Conservation (phyloP, 2,888 invertebrate genomes). For the Lasioglossum morio region DNA sequence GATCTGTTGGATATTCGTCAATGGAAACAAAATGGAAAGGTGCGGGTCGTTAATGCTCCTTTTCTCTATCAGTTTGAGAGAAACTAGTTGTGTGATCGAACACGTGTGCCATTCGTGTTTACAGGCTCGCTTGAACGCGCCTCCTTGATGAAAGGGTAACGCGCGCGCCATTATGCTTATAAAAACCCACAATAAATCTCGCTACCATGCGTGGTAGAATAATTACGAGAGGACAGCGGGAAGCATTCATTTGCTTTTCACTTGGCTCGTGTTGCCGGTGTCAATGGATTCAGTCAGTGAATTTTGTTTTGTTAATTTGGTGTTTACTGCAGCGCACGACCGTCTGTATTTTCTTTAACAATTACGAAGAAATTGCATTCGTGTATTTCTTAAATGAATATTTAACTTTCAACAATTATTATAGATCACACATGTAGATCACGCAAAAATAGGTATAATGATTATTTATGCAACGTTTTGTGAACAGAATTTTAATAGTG, state of each 20-base stretch:
- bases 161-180: constrained; percentile 40
- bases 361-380: neutral
- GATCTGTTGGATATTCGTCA: neutral
- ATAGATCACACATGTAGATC: neutral
- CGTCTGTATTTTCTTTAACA: neutral
- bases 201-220: constrained; percentile 36
- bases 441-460: neutral
- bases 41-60: constrained; percentile 18
- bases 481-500: neutral
- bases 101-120: constrained; percentile 49
- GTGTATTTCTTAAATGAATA: neutral
- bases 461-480: neutral
- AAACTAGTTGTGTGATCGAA: constrained; percentile 43
- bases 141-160: constrained; percentile 56
- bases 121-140: constrained; percentile 37
- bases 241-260: constrained; percentile 49
- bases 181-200: constrained; percentile 59
- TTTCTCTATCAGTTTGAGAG: constrained; percentile 40
- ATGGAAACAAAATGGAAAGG: constrained; percentile 25
- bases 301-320: constrained; percentile 20
- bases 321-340: neutral
- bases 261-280: constrained; percentile 30
- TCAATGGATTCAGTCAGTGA: constrained; percentile 16
- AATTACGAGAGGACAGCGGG: constrained; percentile 45
- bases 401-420: neutral